Evolutionary conservation across 2,113 vertebrate genomes (phyloP), one percentile per base, ranked within the genome.

Genomic region (Syngnathoides biaculeatus): DNA sequence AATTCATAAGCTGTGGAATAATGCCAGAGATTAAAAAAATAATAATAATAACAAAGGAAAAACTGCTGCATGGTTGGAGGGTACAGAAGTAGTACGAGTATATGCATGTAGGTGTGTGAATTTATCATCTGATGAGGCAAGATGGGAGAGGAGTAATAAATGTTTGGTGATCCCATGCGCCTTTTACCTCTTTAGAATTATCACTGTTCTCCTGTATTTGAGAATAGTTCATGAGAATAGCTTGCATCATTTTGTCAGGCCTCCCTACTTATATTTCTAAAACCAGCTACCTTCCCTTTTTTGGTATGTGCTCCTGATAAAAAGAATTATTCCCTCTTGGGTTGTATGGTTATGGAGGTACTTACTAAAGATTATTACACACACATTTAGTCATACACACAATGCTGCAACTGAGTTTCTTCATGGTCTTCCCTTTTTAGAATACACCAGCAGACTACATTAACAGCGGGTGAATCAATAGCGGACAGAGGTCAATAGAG

Each of bases 1-100:
- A 90, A 90, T 90, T 89, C 89, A 90, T 89, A 89, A 89, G 88
- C 84, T 88, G 88, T 86, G 78, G 87, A 88, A 88, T 84, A 89
- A 83, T 84, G 79, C 75, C 74, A 83, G 84, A 88, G 84, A 88
- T 86, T 80, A 86, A 85, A 74, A 84, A 71, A 53, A 59, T 24
- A 52, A 72, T 68, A 67, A 59, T 52, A 52, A 71, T 65, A 77
- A 65, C 5, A 57, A 55, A 60, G 56, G 68, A 65, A 78, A 71
- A 43, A 68, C 53, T 63, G 64, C 67, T 42, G 62, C 72, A 64
- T 8, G 39, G 56, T 65, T 77, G 74, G 82, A 84, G 76, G 83
- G 67, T 35, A 43, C 68, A 71, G 47, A 30, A 45, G 71, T 74
- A 57, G 14, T 30, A 57, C 11, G 26, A 30, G 24, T 24, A 79